phyloP scores from a whole-genome alignment of 2,797 vertebrate genomes.

The Dermochelys coriacea region DNA sequence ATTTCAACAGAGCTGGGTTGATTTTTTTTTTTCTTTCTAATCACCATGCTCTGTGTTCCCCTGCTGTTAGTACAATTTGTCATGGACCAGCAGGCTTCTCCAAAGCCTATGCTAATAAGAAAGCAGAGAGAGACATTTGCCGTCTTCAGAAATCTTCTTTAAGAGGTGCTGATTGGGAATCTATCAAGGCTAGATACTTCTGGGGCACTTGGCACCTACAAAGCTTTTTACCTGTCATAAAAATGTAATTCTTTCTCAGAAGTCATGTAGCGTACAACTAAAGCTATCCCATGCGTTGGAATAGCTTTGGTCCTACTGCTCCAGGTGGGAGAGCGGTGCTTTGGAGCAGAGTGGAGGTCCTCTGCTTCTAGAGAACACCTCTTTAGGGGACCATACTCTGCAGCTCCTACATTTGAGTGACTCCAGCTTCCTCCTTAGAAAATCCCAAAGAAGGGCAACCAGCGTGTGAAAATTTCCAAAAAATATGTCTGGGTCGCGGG shows the following conservation, averaged over 20 bases:
- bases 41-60: not conserved
- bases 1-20: not conserved
- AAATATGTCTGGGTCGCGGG: not conserved
- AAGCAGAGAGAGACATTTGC: not conserved
- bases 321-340: not conserved
- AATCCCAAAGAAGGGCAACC: not conserved
- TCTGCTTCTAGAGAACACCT: not conserved
- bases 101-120: slow-evolving; percentile 28
- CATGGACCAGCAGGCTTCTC: slow-evolving; percentile 15
- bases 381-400: not conserved
- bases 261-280: not conserved
- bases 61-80: slow-evolving; percentile 28
- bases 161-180: not conserved
- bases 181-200: not conserved
- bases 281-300: not conserved
- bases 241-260: not conserved
- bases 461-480: not conserved
- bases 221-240: not conserved
- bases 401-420: not conserved
- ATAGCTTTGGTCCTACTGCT: too few relatives aligned
- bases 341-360: not conserved
- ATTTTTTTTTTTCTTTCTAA: not conserved
- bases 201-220: not conserved
- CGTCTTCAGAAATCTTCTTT: slow-evolving; percentile 12
- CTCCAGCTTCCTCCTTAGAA: not conserved